Evolutionary conservation across 2,797 vertebrate species (phyloP), one percentile per base, ranked within the genome.

Genomic region (Rhynchonycteris naso): DNA sequence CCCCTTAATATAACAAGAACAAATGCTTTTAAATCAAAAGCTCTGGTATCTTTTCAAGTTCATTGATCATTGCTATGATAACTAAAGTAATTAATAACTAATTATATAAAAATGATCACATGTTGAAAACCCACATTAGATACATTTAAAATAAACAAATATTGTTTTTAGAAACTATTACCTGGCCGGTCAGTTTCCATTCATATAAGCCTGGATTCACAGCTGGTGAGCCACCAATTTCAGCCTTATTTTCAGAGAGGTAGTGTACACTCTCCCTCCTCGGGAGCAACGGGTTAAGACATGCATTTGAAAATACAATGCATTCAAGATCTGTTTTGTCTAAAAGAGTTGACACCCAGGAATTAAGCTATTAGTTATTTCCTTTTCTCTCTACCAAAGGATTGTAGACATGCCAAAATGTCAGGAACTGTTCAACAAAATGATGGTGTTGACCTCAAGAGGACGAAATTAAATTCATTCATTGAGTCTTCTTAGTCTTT

Each of bases 341-440:
- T 96, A 87, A 63, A 97, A 97, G 2, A 47, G 14, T 35, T 93
- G n/a, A 30, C 43, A 97, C 92, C 50, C 38, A 80, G 68, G 59
- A 95, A 97, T 92, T 95, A 96, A 95, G 18, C 63, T 96, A 93
- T 61, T 26, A 92, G 3, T 88, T 91, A 43, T 47, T 94, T 95
- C 35, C 83, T 95, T 95, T 79, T 92, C 38, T 50, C 76, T 58
- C 63, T 92, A 87, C n/a, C 58, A 2, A 56, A 78, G 59, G 92
- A 91, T 59, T 80, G 66, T 87, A 95, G 68, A 83, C 68, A 93
- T 93, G 82, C 88, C 83, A 89, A 79, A 94, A 78, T 87, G 63
- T 94, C 71, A 89, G 38, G 12, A 96, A 86, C n/a, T 24, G 50
- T 35, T 50, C 84, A 71, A 33, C 35, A 92, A 93, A 92, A 81